Evolutionary conservation across 2,113 vertebrate genomes (phyloP).

Genomic region (Leucopsar rothschildi): DNA sequence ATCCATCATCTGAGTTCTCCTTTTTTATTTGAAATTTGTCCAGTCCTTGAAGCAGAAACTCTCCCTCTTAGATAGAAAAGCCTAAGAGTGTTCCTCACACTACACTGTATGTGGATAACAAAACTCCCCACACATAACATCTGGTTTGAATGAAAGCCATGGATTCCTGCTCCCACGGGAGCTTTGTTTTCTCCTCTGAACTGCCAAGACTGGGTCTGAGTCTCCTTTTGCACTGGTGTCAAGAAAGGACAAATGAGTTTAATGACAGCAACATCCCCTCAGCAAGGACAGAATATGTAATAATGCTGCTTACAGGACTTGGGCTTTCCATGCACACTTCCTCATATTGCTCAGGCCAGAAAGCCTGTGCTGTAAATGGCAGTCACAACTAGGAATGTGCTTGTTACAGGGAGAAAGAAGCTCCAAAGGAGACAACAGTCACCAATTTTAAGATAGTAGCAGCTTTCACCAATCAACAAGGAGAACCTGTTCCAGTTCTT

Average conservation of each 20-base stretch:
- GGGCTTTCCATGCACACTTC: not conserved
- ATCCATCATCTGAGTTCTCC: not conserved
- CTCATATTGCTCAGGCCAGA: not conserved
- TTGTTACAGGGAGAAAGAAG: not conserved
- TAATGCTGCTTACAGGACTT: not conserved
- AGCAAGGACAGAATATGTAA: not conserved
- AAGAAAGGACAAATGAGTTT: not conserved
- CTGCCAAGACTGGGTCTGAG: not conserved
- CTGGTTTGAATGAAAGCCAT: not conserved
- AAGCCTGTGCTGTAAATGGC: not conserved
- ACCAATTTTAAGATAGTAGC: not conserved
- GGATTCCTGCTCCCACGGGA: not conserved
- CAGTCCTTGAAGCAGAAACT: not conserved
- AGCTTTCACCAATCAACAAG: not conserved
- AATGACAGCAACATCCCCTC: not conserved
- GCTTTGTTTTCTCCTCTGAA: not conserved
- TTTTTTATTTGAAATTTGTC: not conserved
- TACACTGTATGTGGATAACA: not conserved
- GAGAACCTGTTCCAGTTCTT: not conserved
- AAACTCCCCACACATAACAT: not conserved
- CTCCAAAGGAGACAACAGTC: not conserved
- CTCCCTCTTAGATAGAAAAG: not conserved
- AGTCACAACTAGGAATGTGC: not conserved
- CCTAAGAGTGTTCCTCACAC: not conserved
- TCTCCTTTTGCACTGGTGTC: not conserved